Conservation (phyloP, 2,888 invertebrate species). For the Lithosia quadra region DNA sequence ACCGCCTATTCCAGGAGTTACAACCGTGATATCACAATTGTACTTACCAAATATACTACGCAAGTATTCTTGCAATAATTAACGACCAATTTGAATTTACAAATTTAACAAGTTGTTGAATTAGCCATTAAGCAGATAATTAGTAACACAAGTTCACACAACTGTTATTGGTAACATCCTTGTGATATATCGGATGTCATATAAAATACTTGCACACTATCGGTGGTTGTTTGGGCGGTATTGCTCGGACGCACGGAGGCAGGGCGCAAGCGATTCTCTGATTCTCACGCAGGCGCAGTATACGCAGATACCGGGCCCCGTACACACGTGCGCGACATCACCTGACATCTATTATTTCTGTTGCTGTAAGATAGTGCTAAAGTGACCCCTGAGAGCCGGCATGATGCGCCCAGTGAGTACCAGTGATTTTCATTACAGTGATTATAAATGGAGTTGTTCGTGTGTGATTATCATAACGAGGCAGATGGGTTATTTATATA, state of each 20-base stretch:
- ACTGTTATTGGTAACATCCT: slow-evolving; percentile 38
- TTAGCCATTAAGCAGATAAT: slow-evolving; percentile 12
- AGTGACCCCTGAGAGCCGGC: slow-evolving; percentile 60
- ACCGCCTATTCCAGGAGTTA: not conserved
- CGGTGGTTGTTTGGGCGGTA: slow-evolving; percentile 62
- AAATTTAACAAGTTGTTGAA: slow-evolving; percentile 23
- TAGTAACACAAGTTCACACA: slow-evolving; percentile 22
- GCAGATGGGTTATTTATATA: slow-evolving; percentile 15
- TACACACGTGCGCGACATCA: slow-evolving; percentile 59
- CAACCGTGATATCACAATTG: not conserved
- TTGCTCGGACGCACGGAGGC: slow-evolving; percentile 42
- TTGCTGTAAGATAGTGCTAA: slow-evolving; percentile 54
- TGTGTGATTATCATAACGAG: slow-evolving; percentile 25
- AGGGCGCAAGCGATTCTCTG: slow-evolving; percentile 53
- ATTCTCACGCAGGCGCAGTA: slow-evolving; percentile 68
- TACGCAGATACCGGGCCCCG: slow-evolving; percentile 61
- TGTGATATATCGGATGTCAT: slow-evolving; percentile 39
- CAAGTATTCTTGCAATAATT: slow-evolving; percentile 16
- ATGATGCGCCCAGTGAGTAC: slow-evolving; percentile 81
- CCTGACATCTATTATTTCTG: slow-evolving; percentile 35
- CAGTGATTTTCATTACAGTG: slow-evolving; percentile 59
- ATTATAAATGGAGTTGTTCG: slow-evolving; percentile 25
- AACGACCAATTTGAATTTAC: slow-evolving; percentile 37
- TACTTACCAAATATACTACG: not conserved
- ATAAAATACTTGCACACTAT: slow-evolving; percentile 51